Evolutionary conservation across 2,888 invertebrate species (phyloP).

Genomic region (Cybosia mesomella): DNA sequence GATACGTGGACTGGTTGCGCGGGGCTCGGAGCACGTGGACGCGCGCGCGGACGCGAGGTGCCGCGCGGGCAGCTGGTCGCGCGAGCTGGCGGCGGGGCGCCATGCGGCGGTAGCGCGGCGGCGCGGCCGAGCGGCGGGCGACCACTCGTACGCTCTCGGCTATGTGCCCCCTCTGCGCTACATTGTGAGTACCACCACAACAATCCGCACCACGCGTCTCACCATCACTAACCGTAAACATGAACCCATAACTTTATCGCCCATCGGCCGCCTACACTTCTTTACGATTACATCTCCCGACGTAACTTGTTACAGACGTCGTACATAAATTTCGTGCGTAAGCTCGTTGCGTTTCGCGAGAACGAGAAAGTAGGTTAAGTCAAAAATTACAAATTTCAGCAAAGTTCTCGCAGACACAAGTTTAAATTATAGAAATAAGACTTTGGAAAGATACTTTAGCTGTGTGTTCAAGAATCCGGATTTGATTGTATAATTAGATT

Average conservation of each 20-base stretch:
- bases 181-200: constrained; percentile 76
- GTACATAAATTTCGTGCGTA: constrained; percentile 52
- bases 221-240: constrained; percentile 13
- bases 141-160: constrained; percentile 83
- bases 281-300: constrained; percentile 49
- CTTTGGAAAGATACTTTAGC: constrained; percentile 21
- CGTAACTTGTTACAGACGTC: constrained; percentile 50
- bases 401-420: constrained; percentile 30
- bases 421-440: constrained; percentile 37
- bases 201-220: background rate
- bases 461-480: constrained; percentile 3
- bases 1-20: constrained; percentile 75
- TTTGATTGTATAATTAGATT: background rate
- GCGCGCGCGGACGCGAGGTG: constrained; percentile 49
- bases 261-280: constrained; percentile 47
- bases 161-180: constrained; percentile 86
- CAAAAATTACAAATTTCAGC: constrained; percentile 44
- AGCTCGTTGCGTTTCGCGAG: constrained; percentile 46
- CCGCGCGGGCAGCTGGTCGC: constrained; percentile 60
- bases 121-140: constrained; percentile 82
- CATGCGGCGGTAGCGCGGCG: constrained; percentile 77
- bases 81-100: constrained; percentile 64
- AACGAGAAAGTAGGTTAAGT: constrained; percentile 46
- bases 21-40: constrained; percentile 55
- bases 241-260: constrained; percentile 50